Base-by-base conservation (phyloP, 2,888 invertebrate genomes). In the Punctoribates punctum region DNA sequence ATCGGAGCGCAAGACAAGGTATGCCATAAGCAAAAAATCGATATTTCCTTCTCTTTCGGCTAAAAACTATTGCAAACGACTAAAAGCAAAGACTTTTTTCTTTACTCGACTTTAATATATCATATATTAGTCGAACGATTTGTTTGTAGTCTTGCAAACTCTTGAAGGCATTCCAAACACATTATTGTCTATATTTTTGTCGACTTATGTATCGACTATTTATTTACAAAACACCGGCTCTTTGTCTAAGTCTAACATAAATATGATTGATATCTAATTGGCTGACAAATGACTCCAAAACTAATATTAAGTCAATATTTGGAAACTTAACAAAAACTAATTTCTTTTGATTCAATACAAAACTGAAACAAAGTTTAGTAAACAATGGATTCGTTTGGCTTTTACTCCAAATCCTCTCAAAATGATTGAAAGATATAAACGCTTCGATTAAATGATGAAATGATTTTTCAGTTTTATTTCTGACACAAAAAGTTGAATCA, bases 111-210 rank as follows among this genome's bases (percentile, higher is more conserved):
- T 54, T 54, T 62, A 62, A 67, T 67, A 67, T 67, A 67, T 67
- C 34, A 67, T 38, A 67, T 38, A 67, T 38, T 38, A 67, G 67
- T 67, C 42, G n/a, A 67, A 11, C 34, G 67, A 67, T 67, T 67
- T 67, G 67, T 67, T 67, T 34, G 34, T 67, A 34, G 67, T 34
- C 67, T 67, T 11, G 9, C 62, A 38, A 67, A 67, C 67, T 67
- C 67, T 34, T 42, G 42, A 67, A 67, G 38, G 67, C 67, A 67
- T 67, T n/a, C 11, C 34, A 67, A 57, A 67, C 67, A 67, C 67
- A 67, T 67, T 42, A 67, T 67, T 67, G 67, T 67, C 67, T 38
- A 67, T 67, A 38, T 42, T 38, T 38, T 11, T 67, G 27, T 60
- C 38, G 67, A 67, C 67, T 67, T 67, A 20, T 67, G 42, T 67